Percentiles rank a stretch among this genome's conserved stretches.
phyloP scores from a whole-genome alignment of 2,797 vertebrate species.

The Pseudochirops cupreus region DNA sequence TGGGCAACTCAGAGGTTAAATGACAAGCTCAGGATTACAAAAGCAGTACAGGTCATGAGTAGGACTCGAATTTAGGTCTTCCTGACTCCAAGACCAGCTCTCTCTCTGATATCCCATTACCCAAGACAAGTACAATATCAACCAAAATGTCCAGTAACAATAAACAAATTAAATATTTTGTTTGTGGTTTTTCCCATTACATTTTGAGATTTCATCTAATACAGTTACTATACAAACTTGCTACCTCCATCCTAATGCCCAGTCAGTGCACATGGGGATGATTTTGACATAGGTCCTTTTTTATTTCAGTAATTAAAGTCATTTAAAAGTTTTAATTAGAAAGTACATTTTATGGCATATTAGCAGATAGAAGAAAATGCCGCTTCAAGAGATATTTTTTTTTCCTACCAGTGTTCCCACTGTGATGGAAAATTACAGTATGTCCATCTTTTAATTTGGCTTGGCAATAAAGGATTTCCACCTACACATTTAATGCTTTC shows the following conservation, averaged over 20 bases:
- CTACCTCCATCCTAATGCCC: conserved; percentile 68
- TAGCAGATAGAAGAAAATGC: conserved; percentile 70
- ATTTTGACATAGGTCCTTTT: conserved; percentile 66
- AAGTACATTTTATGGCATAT: conserved; percentile 71
- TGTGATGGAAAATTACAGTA: conserved; percentile 80
- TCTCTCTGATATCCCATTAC: neutral
- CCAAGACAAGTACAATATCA: neutral
- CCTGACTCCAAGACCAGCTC: neutral
- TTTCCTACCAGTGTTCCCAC: conserved; percentile 65
- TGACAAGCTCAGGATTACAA: neutral
- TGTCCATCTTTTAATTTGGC: conserved; percentile 73
- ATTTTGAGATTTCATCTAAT: neutral
- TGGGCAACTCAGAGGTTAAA: neutral
- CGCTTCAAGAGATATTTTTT: conserved; percentile 63
- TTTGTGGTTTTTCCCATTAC: neutral
- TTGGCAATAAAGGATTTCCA: conserved; percentile 77
- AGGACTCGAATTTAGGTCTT: neutral
- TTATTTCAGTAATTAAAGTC: conserved; percentile 76
- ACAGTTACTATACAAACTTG: conserved; percentile 32
- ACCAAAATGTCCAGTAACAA: neutral
- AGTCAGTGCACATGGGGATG: conserved; percentile 33
- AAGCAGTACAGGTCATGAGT: neutral
- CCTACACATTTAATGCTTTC: conserved; percentile 63
- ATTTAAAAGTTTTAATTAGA: conserved; percentile 78
- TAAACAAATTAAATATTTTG: neutral